Conservation (phyloP, 2,797 vertebrate species). For the Echeneis naucrates region DNA sequence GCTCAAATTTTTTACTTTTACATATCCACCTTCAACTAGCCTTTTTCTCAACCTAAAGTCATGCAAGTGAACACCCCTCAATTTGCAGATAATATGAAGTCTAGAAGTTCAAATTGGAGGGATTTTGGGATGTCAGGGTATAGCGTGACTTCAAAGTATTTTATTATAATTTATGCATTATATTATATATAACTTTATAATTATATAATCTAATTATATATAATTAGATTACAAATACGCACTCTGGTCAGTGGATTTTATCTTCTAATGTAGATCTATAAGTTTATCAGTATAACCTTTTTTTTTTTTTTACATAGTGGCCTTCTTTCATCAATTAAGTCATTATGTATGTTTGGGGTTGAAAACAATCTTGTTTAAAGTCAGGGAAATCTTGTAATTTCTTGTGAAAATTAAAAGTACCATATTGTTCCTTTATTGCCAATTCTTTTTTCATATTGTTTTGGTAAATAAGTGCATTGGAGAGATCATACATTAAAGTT, state of each 20-base stretch:
- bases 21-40: background rate
- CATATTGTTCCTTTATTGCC: too few relatives aligned
- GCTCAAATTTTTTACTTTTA: background rate
- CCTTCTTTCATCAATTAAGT: background rate
- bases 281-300: too few relatives aligned
- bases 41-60: background rate
- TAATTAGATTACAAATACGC: too few relatives aligned
- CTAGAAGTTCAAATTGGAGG: conserved; percentile 45
- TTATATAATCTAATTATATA: too few relatives aligned
- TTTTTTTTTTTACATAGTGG: background rate
- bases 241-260: too few relatives aligned
- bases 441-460: too few relatives aligned
- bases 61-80: conserved; percentile 51
- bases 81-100: conserved; percentile 36
- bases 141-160: conserved; percentile 24
- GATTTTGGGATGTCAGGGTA: background rate
- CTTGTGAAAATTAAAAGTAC: background rate
- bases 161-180: too few relatives aligned
- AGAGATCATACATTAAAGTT: too few relatives aligned
- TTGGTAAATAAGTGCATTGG: too few relatives aligned
- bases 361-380: background rate
- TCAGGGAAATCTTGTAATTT: background rate
- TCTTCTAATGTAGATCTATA: background rate
- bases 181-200: too few relatives aligned
- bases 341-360: background rate